Evolutionary conservation across 2,888 invertebrate genomes (phyloP).

Genomic region (Microdon myrmicae): DNA sequence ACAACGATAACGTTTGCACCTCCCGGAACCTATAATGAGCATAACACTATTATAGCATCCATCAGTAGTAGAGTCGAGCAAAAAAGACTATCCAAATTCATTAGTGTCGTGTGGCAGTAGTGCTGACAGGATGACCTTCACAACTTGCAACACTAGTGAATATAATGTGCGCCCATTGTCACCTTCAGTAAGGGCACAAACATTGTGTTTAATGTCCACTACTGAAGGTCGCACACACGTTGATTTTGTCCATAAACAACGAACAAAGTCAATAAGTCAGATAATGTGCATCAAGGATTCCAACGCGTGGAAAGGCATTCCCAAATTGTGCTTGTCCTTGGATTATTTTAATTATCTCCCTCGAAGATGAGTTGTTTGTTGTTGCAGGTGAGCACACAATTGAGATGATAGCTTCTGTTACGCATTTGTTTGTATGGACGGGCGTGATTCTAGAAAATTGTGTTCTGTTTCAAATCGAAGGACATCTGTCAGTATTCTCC

Average conservation of each 20-base stretch:
- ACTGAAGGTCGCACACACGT: conserved; percentile 17
- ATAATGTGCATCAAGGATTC: conserved; percentile 17
- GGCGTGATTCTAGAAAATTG: no score
- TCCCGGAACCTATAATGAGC: conserved; percentile 25
- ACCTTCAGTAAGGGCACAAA: conserved; percentile 23
- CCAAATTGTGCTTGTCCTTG: conserved; percentile 34
- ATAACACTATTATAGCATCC: conserved; percentile 36
- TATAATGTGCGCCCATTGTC: conserved; percentile 30
- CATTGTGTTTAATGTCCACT: no score
- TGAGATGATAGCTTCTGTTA: conserved; percentile 34
- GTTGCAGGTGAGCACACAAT: conserved; percentile 22
- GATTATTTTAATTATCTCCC: conserved; percentile 24
- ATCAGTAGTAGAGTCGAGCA: conserved; percentile 37
- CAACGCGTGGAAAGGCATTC: conserved; percentile 1
- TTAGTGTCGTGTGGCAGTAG: conserved; percentile 40
- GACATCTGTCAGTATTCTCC: conserved; percentile 33
- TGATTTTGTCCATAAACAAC: conserved; percentile 2
- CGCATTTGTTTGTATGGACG: conserved; percentile 18
- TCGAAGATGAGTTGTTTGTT: conserved; percentile 18
- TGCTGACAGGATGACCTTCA: conserved; percentile 32
- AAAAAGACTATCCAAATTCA: conserved; percentile 20
- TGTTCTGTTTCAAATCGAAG: conserved; percentile 7
- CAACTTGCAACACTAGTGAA: conserved; percentile 31
- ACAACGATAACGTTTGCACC: no score
- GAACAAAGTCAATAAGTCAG: conserved; percentile 17